These are phyloP conservation scores for Diarsia dahlii DNA, from an alignment of 2,888 invertebrate genomes.

Conservation along the genomic window DNA sequence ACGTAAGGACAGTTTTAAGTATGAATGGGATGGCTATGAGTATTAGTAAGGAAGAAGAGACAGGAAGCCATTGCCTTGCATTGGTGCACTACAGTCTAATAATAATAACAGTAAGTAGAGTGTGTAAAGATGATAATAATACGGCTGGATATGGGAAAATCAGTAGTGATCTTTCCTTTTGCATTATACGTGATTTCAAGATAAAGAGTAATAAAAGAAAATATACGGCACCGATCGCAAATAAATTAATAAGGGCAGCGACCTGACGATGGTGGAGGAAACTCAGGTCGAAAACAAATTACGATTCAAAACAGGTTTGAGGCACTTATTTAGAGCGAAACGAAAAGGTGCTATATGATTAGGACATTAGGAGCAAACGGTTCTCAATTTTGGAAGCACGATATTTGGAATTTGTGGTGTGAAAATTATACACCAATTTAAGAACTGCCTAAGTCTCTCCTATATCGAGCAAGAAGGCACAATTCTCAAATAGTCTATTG, in stretches of 20 bases:
- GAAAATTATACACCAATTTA: background rate
- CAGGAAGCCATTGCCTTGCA: background rate
- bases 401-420: conserved; percentile 1
- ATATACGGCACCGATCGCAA: background rate
- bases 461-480: too few relatives aligned
- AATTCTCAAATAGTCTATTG: background rate
- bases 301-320: background rate
- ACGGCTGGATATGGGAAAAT: too few relatives aligned
- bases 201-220: background rate
- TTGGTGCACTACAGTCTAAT: background rate
- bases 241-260: background rate
- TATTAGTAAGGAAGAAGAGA: background rate
- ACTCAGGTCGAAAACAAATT: background rate
- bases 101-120: background rate
- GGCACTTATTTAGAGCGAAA: too few relatives aligned
- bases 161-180: too few relatives aligned
- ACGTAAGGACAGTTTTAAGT: background rate
- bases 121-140: too few relatives aligned
- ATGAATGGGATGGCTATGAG: background rate
- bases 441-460: background rate
- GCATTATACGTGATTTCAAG: too few relatives aligned
- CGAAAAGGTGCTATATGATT: conserved; percentile 14
- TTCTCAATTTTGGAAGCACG: conserved; percentile 4
- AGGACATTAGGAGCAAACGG: background rate
- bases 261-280: background rate